A percentile compares a stretch with the other conserved stretches of the same genome.
These are phyloP conservation scores for Mesorhabditis belari DNA, from an alignment of 2,888 invertebrate species.

Conservation along the genomic window DNA sequence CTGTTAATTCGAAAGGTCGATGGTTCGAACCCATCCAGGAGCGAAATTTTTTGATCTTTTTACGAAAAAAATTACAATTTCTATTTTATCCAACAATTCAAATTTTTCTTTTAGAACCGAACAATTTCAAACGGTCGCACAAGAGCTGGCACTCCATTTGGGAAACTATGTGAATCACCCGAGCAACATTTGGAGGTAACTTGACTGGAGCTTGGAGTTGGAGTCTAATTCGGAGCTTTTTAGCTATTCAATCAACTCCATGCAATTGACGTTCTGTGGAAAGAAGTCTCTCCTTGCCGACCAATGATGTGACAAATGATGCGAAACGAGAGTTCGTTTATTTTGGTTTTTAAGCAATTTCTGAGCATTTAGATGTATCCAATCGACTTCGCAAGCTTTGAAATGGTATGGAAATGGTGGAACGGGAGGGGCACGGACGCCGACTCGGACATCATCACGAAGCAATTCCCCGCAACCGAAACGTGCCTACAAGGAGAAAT, in stretches of 20 bases:
- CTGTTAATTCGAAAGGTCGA: constrained; percentile 53
- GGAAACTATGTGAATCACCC: constrained; percentile 21
- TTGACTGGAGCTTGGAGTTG: not conserved
- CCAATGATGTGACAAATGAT: not conserved
- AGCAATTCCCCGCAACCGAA: not conserved
- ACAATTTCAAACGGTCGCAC: constrained; percentile 18
- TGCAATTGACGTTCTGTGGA: not conserved
- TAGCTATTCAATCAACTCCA: not conserved
- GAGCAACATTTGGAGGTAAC: constrained; percentile 14
- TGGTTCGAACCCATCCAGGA: constrained; percentile 51
- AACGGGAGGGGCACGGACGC: not conserved
- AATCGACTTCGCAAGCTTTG: not conserved
- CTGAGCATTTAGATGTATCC: not conserved
- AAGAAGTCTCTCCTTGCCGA: not conserved
- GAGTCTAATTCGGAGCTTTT: not conserved
- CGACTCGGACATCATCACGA: not conserved
- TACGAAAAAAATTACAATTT: not conserved
- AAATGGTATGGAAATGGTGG: not conserved
- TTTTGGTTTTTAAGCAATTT: not conserved
- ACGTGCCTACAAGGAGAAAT: not conserved
- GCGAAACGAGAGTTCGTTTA: not conserved
- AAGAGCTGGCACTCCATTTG: constrained; percentile 29
- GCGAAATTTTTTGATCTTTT: constrained; percentile 23
- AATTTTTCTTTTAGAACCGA: constrained; percentile 5
- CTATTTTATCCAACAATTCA: not conserved